Base-by-base conservation (phyloP, 2,888 invertebrate species). In the Cephonodes hylas region DNA sequence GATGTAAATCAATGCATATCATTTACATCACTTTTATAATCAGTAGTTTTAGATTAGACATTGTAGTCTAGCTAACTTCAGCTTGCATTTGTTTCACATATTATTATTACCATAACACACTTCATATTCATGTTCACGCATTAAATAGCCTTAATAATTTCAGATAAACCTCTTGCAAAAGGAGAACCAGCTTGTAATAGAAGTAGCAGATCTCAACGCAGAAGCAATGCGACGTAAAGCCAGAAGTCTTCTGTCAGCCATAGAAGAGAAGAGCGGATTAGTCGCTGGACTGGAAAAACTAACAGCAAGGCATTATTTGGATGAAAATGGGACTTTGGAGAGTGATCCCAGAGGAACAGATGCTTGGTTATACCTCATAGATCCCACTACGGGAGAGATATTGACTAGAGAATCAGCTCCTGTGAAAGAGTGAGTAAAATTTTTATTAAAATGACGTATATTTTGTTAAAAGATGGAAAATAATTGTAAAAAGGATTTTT, bases 351-450 rank as follows among this genome's bases (percentile, higher is more conserved):
- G 93, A 5, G 96, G 96, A 6, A 97, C 97, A 0, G 97, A 98
- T 74, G 94, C 97, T 5, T 97, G 97, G 97, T 95, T 98, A 81
- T 97, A 97, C 75, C 93, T 96, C 0, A 93, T 98, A 2, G 96
- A 98, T 86, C 97, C 97, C 0, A 93, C 91, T 60, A 95, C 95
- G 0, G 97, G 97, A 66, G 91, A 89, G 58, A 96, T 98, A 68
- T 84, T 98, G 42, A 89, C 93, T 0, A 94, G 96, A 56, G 97
- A 97, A 70, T 95, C 95, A 66, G 93, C 94, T 0, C 84, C 94
- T 38, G 94, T 98, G 25, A 94, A 95, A 74, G 95, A 94, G 94
- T 96, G 85, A 85, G 89, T 93, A 42, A 13, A 8, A 15, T 34
- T 22, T 58, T 18, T 58, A 58, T n/a, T 13, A 22, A 22, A 18